phyloP scores from a whole-genome alignment of 2,113 vertebrate species.

The Pachyramphus minor region DNA sequence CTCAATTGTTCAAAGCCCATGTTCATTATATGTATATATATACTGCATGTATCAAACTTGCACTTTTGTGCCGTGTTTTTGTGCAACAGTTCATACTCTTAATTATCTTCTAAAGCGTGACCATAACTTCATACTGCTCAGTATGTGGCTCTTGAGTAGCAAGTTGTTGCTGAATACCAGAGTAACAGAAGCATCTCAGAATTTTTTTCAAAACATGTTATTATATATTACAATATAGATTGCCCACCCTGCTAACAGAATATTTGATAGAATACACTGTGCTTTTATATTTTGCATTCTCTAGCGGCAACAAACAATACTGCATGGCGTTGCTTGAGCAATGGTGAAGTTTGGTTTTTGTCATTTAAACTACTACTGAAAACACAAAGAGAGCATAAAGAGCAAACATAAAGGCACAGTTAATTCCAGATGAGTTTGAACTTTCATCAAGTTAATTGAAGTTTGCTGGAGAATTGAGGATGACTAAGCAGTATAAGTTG shows the following conservation, averaged over 20 bases:
- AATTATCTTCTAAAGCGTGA: slow-evolving; percentile 49
- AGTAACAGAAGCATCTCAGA: slow-evolving; percentile 41
- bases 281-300: slow-evolving; percentile 78
- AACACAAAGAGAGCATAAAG: slow-evolving; percentile 62
- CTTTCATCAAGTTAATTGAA: slow-evolving; percentile 65
- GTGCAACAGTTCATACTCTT: slow-evolving; percentile 54
- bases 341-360: slow-evolving; percentile 65
- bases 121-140: slow-evolving; percentile 78
- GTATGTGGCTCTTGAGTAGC: slow-evolving; percentile 59
- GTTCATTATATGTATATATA: slow-evolving; percentile 13
- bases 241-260: slow-evolving; percentile 37
- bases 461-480: slow-evolving; percentile 69
- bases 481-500: slow-evolving; percentile 77
- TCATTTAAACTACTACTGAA: slow-evolving; percentile 64
- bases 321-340: slow-evolving; percentile 70
- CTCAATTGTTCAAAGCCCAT: slow-evolving; percentile 63
- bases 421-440: slow-evolving; percentile 58
- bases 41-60: slow-evolving; percentile 49
- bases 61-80: slow-evolving; percentile 56
- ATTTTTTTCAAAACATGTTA: slow-evolving; percentile 56
- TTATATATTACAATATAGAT: slow-evolving; percentile 14
- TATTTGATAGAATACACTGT: slow-evolving; percentile 69
- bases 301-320: slow-evolving; percentile 69
- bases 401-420: slow-evolving; percentile 78
- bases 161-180: slow-evolving; percentile 66